Evolutionary conservation across 2,113 vertebrate genomes (phyloP).

Genomic region (Pluvialis apricaria): DNA sequence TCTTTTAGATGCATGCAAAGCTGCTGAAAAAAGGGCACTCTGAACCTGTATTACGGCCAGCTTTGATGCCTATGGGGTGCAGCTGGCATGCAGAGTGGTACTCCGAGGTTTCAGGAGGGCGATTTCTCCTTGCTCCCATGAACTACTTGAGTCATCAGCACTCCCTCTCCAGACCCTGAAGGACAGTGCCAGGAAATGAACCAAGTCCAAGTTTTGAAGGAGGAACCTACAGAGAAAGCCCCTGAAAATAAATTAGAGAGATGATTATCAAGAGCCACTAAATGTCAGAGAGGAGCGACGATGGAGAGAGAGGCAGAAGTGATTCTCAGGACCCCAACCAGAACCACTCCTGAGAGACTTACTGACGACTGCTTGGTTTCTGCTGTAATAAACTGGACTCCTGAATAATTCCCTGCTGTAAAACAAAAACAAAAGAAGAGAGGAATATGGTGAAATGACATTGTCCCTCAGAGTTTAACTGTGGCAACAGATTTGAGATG

Average conservation of each 20-base stretch:
- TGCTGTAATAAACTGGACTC: not conserved
- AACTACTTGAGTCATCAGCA: not conserved
- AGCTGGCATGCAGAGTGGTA: not conserved
- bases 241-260: not conserved
- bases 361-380: not conserved
- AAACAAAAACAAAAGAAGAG: not conserved
- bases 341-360: not conserved
- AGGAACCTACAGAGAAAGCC: not conserved
- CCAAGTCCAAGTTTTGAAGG: not conserved
- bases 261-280: not conserved
- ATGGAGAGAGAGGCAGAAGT: not conserved
- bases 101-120: accelerated
- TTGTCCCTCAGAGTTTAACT: not conserved
- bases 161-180: not conserved
- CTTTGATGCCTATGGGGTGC: not conserved
- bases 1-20: not conserved
- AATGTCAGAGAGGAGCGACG: not conserved
- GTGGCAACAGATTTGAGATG: not conserved
- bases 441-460: not conserved
- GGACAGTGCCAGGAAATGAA: not conserved
- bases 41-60: accelerated
- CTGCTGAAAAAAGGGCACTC: not conserved
- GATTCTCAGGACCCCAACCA: not conserved
- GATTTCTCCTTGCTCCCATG: not conserved
- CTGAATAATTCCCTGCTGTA: not conserved